Evolutionary conservation across 2,888 invertebrate species (phyloP).

Genomic region (Branchipolynoe longqiensis): DNA sequence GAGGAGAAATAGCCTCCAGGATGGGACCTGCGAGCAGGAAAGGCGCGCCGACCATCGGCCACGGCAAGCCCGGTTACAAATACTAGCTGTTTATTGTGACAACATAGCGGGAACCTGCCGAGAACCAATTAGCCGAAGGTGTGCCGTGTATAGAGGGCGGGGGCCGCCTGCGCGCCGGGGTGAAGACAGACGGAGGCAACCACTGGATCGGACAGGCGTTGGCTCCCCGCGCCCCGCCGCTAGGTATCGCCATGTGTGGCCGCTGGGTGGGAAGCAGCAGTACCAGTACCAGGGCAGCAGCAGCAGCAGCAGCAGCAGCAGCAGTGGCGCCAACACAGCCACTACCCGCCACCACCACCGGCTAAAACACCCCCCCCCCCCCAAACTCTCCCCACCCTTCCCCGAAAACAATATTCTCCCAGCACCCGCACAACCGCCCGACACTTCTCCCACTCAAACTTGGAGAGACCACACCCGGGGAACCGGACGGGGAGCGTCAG

Average conservation of each 20-base stretch:
- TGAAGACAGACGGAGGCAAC: constrained; percentile 43
- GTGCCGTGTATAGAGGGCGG: neutral
- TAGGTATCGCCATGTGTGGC: constrained; percentile 49
- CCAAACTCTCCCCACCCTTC: neutral
- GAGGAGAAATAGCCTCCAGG: constrained; percentile 2
- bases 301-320: neutral
- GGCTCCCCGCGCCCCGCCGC: constrained; percentile 32
- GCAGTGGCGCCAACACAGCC: neutral
- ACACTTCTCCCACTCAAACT: neutral
- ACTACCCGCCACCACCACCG: constrained; percentile 2
- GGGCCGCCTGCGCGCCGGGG: neutral
- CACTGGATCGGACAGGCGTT: constrained; percentile 53
- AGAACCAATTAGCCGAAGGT: constrained; percentile 40
- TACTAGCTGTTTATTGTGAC: constrained; percentile 53
- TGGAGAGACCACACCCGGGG: no score
- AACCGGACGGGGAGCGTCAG: no score
- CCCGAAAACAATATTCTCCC: constrained; percentile 14
- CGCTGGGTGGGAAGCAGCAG: neutral
- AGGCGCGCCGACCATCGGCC: neutral
- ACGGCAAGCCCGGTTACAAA: constrained; percentile 41
- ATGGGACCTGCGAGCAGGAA: neutral
- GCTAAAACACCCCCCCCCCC: neutral
- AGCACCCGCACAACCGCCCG: neutral
- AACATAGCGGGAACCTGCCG: constrained; percentile 12
- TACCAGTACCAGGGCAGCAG: neutral